Base-by-base conservation (phyloP, 2,888 invertebrate species). In the Rhingia campestris region DNA sequence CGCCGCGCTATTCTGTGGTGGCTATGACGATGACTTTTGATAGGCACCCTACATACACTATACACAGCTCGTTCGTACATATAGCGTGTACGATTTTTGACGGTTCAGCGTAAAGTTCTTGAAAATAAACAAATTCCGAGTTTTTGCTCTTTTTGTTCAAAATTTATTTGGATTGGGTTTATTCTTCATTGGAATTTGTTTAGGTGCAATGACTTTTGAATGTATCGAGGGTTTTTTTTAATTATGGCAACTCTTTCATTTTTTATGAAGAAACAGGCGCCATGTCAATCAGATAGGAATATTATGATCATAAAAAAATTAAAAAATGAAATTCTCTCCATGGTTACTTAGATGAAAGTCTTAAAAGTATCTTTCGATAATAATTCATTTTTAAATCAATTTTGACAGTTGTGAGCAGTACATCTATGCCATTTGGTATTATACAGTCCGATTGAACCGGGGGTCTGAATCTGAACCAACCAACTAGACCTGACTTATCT, bases 81-180 rank as follows among this genome's bases (percentile, higher is more conserved):
- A 22, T 22, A 22, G 1, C 22, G 33, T 4, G 39, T n/a, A 45
- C 1, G 6, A 0, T 45, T 37, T 64, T 39, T 56, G 59, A 43
- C 43, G 59, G 53, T 37, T 41, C 39, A 35, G 14, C 54, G 56
- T 45, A 41, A 70, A 49, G 56, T 49, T 77, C 43, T 49, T 70
- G 54, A 77, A 77, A 77, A 77, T 76, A 76, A 76, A 67, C 75
- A 76, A 61, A 45, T 59, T 59, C 61, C 63, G 49, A 10, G 32
- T 32, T 37, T 37, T 37, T 61, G 10, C n/a, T 41, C 10, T 10
- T 32, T 59, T 35, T 30, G 35, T 45, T 41, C 37, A 4, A 41
- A 39, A 9, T 54, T 43, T 51, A 4, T 49, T 56, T 56, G 22
- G 7, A 32, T 45, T 66, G 49, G 49, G 66, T 66, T 75, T 49